Conservation (phyloP, 2,797 vertebrate genomes). For the Mus spretus region DNA sequence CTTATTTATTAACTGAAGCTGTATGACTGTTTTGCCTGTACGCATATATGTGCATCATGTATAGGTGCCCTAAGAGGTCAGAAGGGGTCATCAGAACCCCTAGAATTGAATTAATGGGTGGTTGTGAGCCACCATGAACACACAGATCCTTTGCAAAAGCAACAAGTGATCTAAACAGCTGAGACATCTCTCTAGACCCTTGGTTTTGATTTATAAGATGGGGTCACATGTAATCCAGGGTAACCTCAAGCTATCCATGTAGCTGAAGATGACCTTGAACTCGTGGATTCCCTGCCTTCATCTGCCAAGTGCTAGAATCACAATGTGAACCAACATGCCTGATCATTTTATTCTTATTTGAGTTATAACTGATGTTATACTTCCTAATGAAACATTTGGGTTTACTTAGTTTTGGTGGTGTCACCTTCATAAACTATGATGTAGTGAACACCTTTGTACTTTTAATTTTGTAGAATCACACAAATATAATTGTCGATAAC, state of each 20-base stretch:
- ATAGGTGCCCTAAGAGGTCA: neutral
- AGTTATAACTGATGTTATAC: neutral
- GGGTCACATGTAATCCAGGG: neutral
- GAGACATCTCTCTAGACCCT: neutral
- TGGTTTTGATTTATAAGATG: neutral
- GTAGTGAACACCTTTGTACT: neutral
- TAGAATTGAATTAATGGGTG: neutral
- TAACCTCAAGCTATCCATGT: neutral
- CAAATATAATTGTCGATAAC: neutral
- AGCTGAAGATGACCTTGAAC: neutral
- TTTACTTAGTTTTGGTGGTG: neutral
- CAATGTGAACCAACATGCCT: neutral
- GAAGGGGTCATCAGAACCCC: neutral
- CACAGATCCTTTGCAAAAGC: neutral
- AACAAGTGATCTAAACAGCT: neutral
- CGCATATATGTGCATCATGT: neutral
- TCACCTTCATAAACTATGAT: neutral
- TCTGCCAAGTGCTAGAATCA: neutral
- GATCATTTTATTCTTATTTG: neutral
- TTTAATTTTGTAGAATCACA: neutral
- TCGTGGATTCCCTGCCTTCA: neutral
- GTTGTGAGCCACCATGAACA: neutral
- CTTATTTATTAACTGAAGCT: neutral
- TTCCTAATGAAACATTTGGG: constrained; percentile 32
- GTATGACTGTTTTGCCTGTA: neutral